phyloP scores from a whole-genome alignment of 2,113 vertebrate species.

The Theropithecus gelada region DNA sequence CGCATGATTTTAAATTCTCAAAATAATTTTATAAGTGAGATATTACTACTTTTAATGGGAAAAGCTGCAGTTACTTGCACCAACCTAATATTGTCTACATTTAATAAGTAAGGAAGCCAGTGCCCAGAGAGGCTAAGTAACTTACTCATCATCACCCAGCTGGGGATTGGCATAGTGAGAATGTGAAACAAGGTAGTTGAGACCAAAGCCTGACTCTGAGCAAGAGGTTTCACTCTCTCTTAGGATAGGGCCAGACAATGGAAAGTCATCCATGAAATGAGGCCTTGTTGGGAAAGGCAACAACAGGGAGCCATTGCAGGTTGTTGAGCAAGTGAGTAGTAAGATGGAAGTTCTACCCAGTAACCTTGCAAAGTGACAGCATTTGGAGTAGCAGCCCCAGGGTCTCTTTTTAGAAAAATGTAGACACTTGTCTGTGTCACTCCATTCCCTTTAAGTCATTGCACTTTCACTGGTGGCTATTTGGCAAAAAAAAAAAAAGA shows the following conservation, averaged over 20 bases:
- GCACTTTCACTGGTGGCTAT: not conserved
- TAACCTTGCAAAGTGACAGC: not conserved
- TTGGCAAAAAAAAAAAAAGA: not conserved
- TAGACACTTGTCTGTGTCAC: not conserved
- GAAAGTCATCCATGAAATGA: not conserved
- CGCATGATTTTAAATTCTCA: not conserved
- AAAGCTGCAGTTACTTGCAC: no score
- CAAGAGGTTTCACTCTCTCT: not conserved
- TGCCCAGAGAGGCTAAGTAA: not conserved
- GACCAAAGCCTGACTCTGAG: not conserved
- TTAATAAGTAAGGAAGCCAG: not conserved
- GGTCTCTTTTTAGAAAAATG: not conserved
- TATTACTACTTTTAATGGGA: not conserved
- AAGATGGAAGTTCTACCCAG: not conserved
- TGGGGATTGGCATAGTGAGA: not conserved
- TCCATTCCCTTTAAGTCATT: not conserved
- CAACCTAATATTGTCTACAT: not conserved
- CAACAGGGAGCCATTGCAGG: not conserved
- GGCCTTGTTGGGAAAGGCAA: not conserved
- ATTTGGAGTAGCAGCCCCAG: not conserved
- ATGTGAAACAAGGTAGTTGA: not conserved
- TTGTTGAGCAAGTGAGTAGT: not conserved
- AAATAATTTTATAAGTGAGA: not conserved
- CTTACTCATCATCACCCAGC: not conserved
- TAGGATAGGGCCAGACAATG: not conserved